A percentile compares a stretch with the other conserved stretches of the same genome.
phyloP scores from a whole-genome alignment of 92 coral and sea anemone species.

The Epizoanthus scotinus region DNA sequence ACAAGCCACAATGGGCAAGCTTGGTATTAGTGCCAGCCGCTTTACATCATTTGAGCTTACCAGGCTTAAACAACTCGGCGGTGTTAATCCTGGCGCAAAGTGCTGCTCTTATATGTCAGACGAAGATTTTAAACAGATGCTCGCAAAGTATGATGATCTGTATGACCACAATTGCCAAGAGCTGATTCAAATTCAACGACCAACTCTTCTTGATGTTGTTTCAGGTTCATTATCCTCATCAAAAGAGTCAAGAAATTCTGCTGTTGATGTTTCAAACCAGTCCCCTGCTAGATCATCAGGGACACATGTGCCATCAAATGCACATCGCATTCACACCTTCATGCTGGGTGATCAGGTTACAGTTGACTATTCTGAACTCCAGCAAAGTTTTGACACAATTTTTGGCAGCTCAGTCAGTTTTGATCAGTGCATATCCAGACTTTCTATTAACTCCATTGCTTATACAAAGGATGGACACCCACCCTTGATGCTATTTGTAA shows the following conservation, averaged over 20 bases:
- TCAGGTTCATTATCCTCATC: not conserved
- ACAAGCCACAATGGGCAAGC: slow-evolving; percentile 53
- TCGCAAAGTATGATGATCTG: slow-evolving; percentile 50
- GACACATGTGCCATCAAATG: not conserved
- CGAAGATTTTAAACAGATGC: slow-evolving; percentile 46
- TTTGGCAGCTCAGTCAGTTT: slow-evolving; percentile 57
- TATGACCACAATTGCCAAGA: slow-evolving; percentile 35
- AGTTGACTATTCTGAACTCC: slow-evolving; percentile 58
- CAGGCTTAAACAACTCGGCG: slow-evolving; percentile 57
- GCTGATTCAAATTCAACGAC: slow-evolving; percentile 43
- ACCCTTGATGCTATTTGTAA: slow-evolving; percentile 37
- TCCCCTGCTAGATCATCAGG: not conserved
- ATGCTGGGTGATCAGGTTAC: slow-evolving; percentile 50
- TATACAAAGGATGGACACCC: slow-evolving; percentile 19
- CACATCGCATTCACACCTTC: slow-evolving; percentile 47
- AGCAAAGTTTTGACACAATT: slow-evolving; percentile 51
- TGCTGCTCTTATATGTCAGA: slow-evolving; percentile 63
- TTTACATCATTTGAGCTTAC: slow-evolving; percentile 58
- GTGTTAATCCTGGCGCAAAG: slow-evolving; percentile 60
- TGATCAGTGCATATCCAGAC: slow-evolving; percentile 26
- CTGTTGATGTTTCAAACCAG: slow-evolving; percentile 20
- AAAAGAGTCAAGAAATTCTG: slow-evolving; percentile 3
- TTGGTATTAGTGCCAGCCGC: slow-evolving; percentile 57
- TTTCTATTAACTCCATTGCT: slow-evolving; percentile 42
- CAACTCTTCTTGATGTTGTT: slow-evolving; percentile 34